Evolutionary conservation across 2,888 invertebrate genomes (phyloP).

Genomic region (Frankliniella intonsa): DNA sequence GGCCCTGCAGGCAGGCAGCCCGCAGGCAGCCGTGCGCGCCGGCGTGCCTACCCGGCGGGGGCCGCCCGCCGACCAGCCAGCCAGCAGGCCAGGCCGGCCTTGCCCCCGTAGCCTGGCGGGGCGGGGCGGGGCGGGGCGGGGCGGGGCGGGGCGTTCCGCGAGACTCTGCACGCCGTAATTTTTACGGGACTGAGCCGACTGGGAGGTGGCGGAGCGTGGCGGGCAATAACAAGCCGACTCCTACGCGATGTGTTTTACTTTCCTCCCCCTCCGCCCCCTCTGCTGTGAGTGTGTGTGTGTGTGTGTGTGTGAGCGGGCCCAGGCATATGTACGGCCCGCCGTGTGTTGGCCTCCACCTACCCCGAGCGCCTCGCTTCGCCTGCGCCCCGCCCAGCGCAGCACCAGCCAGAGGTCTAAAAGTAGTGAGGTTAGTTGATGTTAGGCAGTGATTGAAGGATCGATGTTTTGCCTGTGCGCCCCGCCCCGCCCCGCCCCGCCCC

Average conservation of each 20-base stretch:
- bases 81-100: not conserved
- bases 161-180: not conserved
- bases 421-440: slow-evolving; percentile 26
- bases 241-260: not conserved
- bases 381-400: not conserved
- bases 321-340: too few species aligned
- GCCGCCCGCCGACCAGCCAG: too few species aligned
- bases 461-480: not conserved
- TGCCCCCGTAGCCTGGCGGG: too few species aligned
- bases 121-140: not conserved
- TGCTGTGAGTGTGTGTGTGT: too few species aligned
- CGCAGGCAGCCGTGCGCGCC: too few species aligned
- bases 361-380: not conserved
- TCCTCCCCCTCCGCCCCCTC: not conserved
- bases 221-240: not conserved
- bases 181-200: too few species aligned
- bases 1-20: too few species aligned
- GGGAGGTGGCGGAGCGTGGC: too few species aligned
- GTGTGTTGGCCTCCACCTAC: too few species aligned
- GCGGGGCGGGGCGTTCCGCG: not conserved
- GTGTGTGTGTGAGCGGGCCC: too few species aligned
- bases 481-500: not conserved
- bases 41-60: too few species aligned
- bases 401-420: not conserved
- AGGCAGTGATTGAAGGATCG: slow-evolving; percentile 19